A percentile compares a stretch with the other conserved stretches of the same genome.
phyloP scores from a whole-genome alignment of 1,140 invertebrate species.

The Macrocentrus cingulum region DNA sequence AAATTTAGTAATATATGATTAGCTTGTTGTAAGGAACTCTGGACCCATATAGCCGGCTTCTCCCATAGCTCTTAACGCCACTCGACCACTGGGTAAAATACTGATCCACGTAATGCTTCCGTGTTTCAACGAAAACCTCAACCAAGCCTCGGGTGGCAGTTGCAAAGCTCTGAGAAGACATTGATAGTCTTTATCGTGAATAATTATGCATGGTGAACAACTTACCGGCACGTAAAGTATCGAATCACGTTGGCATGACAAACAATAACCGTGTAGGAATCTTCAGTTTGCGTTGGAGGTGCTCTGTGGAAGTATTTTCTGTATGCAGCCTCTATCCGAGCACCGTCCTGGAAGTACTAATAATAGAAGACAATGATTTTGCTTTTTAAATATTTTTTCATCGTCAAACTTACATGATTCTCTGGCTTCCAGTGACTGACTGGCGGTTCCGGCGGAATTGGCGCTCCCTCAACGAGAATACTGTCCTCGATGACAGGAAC shows the following conservation, averaged over 20 bases:
- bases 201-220: constrained; percentile 19
- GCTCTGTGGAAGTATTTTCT: constrained; percentile 93
- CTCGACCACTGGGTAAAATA: constrained; percentile 83
- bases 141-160: constrained; percentile 95
- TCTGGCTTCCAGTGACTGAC: constrained; percentile 84
- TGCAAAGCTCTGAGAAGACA: constrained; percentile 83
- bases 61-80: constrained; percentile 76
- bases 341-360: constrained; percentile 94
- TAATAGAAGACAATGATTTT: constrained; percentile 27
- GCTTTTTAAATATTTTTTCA: constrained; percentile 22
- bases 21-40: constrained; percentile 63
- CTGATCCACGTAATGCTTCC: constrained; percentile 91
- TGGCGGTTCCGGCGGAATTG: constrained; percentile 92
- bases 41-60: constrained; percentile 89
- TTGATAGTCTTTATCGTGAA: constrained; percentile 23
- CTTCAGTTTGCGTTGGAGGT: constrained; percentile 73
- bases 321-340: constrained; percentile 96
- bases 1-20: constrained; percentile 24
- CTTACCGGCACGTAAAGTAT: constrained; percentile 93
- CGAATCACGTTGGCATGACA: constrained; percentile 99
- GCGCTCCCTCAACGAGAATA: constrained; percentile 86
- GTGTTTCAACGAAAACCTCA: constrained; percentile 87
- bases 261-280: constrained; percentile 90
- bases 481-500: constrained; percentile 65
- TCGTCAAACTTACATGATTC: constrained; percentile 64